Evolutionary conservation across 2,797 vertebrate genomes (phyloP).

Genomic region (Molossus molossus): DNA sequence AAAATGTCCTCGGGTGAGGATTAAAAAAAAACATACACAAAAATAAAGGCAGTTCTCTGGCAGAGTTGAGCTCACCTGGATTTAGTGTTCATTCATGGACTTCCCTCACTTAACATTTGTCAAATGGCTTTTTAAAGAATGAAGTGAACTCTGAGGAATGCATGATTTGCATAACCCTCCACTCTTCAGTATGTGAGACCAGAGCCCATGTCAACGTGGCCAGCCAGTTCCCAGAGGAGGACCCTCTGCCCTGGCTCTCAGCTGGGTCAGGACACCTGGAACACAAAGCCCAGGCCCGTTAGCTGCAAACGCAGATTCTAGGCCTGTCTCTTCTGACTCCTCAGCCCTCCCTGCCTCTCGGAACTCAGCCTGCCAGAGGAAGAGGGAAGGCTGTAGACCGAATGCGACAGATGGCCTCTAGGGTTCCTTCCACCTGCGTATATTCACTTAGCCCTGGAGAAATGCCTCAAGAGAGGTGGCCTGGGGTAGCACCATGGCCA

Average conservation of each 20-base stretch:
- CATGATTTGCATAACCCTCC: not conserved
- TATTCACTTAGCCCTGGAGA: not conserved
- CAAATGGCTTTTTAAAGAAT: constrained; percentile 42
- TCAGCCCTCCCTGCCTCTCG: not conserved
- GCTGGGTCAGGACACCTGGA: not conserved
- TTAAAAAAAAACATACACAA: too few relatives aligned
- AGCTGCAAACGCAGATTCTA: not conserved
- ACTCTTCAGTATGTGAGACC: not conserved
- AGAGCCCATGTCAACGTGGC: not conserved
- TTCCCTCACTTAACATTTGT: not conserved
- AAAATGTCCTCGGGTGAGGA: too few relatives aligned
- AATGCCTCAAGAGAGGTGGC: not conserved
- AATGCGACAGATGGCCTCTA: not conserved
- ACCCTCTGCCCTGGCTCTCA: not conserved
- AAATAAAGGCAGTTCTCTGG: not conserved
- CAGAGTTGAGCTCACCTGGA: not conserved
- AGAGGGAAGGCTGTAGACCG: not conserved
- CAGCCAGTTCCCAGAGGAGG: not conserved
- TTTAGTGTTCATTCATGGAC: not conserved
- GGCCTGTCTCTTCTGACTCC: not conserved
- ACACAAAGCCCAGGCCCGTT: not conserved
- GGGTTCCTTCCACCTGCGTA: not conserved
- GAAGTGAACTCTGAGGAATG: not conserved
- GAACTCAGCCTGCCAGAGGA: not conserved
- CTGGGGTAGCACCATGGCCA: not conserved